Percentiles rank a stretch among this genome's conserved stretches.
Evolutionary conservation across 2,113 vertebrate genomes (phyloP).

Genomic region (Monopterus albus): DNA sequence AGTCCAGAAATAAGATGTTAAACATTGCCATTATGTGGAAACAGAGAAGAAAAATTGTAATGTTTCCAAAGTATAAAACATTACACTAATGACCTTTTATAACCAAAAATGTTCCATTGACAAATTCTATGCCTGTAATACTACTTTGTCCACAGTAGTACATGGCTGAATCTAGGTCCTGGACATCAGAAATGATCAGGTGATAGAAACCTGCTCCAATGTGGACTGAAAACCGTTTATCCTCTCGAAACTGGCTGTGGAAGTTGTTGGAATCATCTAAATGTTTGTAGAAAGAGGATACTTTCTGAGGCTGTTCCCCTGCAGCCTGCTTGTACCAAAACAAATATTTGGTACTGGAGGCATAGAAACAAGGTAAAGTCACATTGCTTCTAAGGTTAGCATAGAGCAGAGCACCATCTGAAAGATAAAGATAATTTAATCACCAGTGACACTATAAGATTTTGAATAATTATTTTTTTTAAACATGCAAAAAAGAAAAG

Average conservation of each 20-base stretch:
- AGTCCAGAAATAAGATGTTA: not conserved
- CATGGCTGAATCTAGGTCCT: conserved; percentile 47
- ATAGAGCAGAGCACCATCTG: conserved; percentile 38
- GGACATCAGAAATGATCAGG: conserved; percentile 50
- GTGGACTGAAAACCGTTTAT: conserved; percentile 32
- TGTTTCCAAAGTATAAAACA: not conserved
- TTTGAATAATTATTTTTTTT: too few species aligned
- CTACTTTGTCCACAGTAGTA: conserved; percentile 63
- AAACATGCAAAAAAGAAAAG: not conserved
- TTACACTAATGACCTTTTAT: conserved; percentile 28
- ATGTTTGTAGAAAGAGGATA: conserved; percentile 49
- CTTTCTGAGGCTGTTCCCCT: conserved; percentile 29
- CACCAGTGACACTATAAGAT: too few species aligned
- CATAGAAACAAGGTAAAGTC: conserved; percentile 45
- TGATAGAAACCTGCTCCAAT: conserved; percentile 4
- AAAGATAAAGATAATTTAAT: conserved; percentile 27
- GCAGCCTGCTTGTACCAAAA: conserved; percentile 67
- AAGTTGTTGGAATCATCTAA: not conserved
- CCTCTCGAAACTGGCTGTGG: conserved; percentile 34
- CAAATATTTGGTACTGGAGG: not conserved
- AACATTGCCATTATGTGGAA: not conserved
- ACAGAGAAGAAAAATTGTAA: not conserved
- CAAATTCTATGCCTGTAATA: conserved; percentile 29
- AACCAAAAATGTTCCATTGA: conserved; percentile 46
- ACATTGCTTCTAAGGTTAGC: conserved; percentile 43